Base-by-base conservation (phyloP, 1,140 invertebrate species). In the Philopotamus ludificatus region DNA sequence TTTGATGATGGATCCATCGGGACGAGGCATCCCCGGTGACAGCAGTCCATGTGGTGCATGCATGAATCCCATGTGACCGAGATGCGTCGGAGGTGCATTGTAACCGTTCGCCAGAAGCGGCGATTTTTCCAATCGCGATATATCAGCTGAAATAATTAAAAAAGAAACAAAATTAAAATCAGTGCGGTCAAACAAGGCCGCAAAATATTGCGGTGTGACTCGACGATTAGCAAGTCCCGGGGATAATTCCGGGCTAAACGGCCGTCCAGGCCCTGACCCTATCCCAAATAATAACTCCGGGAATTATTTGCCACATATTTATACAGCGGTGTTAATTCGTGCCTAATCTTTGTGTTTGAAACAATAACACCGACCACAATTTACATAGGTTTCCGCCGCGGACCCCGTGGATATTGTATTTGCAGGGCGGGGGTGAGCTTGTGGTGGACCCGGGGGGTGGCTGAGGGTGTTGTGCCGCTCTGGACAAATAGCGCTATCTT, bases 31-130 rank as follows among this genome's bases (percentile, higher is more conserved):
- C n/a, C 91, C 92, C 2, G 91, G 91, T 41, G 90, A 92, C 79
- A 93, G 86, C 59, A 94, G 87, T 23, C 92, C 90, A 78, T 89
- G 89, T 73, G 87, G 90, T 73, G 87, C 84, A 78, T 90, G 90
- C 90, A 92, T 92, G 77, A 91, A 92, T 74, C 89, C 89, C 88
- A 95, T 93, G 71, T 93, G 92, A 73, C 90, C 90, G 66, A 92
- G 84, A 75, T 93, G 89, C 70, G 93, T 94, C 45, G 93, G 93
- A 58, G 91, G 92, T 69, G 93, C 93, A 81, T 95, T 95, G 83
- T 96, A 97, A 28, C 94, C 94, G 75, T 97, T 97, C 28, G 93
- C 90, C 55, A 97, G 81, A 4, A 95, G 83, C 16, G 93, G 93
- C 21, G 92, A 94, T 79, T 97, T 96, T 76, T 95, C 92, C 84